These are phyloP conservation scores for Fragum sueziense DNA, from an alignment of 2,888 invertebrate genomes.

Conservation along the genomic window DNA sequence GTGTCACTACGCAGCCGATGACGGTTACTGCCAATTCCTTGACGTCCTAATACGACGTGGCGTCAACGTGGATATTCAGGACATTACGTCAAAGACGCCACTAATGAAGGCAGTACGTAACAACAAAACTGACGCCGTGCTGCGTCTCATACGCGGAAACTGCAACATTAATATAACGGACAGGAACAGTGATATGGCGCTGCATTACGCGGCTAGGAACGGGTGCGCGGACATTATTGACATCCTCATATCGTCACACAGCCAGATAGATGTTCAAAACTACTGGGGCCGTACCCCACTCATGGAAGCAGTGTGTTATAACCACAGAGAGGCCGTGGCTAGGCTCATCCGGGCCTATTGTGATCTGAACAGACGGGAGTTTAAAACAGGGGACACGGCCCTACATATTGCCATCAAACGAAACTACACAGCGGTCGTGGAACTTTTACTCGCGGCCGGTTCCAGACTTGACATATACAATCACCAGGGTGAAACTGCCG, in stretches of 20 bases:
- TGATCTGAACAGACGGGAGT: conserved; percentile 81
- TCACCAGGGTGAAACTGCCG: conserved; percentile 81
- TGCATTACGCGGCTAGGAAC: conserved; percentile 81
- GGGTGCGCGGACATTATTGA: conserved; percentile 80
- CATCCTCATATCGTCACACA: conserved; percentile 79
- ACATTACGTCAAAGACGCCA: conserved; percentile 82
- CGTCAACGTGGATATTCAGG: conserved; percentile 80
- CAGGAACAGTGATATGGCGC: conserved; percentile 81
- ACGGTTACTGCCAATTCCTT: conserved; percentile 80
- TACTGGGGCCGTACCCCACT: conserved; percentile 82
- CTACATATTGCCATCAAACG: conserved; percentile 81
- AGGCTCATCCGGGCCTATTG: conserved; percentile 76
- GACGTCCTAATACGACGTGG: conserved; percentile 79
- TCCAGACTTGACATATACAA: conserved; percentile 80
- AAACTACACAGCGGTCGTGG: conserved; percentile 80
- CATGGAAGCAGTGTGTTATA: conserved; percentile 82
- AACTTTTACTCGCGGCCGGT: conserved; percentile 78
- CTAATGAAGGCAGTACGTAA: conserved; percentile 82
- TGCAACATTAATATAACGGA: conserved; percentile 80
- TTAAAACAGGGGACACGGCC: conserved; percentile 81
- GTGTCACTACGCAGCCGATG: conserved; percentile 82
- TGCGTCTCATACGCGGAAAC: conserved; percentile 76
- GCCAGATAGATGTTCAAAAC: conserved; percentile 81
- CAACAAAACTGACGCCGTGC: conserved; percentile 80
- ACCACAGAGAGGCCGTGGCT: conserved; percentile 80